A percentile compares a stretch with the other conserved stretches of the same genome.
Evolutionary conservation across 2,888 invertebrate species (phyloP).

Genomic region (Apotomis capreana): DNA sequence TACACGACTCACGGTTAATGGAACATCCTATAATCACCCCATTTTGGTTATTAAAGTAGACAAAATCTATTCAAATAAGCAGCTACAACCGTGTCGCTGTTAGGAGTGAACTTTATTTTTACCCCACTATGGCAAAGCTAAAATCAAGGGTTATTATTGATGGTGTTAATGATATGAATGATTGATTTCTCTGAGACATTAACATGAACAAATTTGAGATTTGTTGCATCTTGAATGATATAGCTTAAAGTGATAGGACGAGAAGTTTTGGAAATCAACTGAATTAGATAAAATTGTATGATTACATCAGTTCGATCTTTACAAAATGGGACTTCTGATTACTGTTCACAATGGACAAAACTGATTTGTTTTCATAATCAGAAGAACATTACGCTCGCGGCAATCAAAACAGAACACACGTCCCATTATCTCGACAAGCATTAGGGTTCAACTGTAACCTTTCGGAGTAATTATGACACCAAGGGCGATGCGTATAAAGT

Average conservation of each 20-base stretch:
- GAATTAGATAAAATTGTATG: too few relatives aligned
- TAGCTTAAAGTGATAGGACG: too few relatives aligned
- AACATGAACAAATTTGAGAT: too few relatives aligned
- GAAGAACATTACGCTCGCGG: neutral
- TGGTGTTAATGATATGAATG: too few relatives aligned
- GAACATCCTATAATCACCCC: constrained; percentile 17
- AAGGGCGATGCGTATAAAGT: constrained; percentile 8
- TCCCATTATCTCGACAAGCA: constrained; percentile 10
- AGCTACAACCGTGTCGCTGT: neutral
- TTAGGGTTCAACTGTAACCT: constrained; percentile 20
- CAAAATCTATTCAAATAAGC: neutral
- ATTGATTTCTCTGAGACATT: too few relatives aligned
- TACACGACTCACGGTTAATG: constrained; percentile 24
- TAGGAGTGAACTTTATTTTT: too few relatives aligned
- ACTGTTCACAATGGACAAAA: neutral
- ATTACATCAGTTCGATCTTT: neutral
- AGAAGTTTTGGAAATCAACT: too few relatives aligned
- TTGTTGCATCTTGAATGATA: too few relatives aligned
- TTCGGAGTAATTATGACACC: constrained; percentile 22
- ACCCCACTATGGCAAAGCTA: too few relatives aligned
- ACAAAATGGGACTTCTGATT: neutral
- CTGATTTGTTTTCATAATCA: neutral
- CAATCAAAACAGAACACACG: neutral
- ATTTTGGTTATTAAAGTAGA: constrained; percentile 15
- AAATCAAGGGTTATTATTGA: too few relatives aligned